A percentile compares a stretch with the other conserved stretches of the same genome.
Conservation (phyloP, 2,888 invertebrate genomes). For the Graphium colonna region DNA sequence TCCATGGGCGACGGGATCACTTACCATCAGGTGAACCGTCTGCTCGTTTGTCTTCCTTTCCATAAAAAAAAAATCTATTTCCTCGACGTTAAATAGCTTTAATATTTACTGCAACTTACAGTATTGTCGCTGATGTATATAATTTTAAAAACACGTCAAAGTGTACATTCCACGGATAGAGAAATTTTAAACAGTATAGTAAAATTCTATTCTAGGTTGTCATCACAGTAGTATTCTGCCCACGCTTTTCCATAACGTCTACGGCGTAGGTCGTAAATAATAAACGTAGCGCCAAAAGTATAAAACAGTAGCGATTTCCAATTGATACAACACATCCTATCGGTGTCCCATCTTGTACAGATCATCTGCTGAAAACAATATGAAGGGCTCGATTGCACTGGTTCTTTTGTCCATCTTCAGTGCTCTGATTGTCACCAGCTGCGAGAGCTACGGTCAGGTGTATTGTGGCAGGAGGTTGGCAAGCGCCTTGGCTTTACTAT, state of each 20-base stretch:
- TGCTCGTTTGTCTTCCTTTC: too few species aligned
- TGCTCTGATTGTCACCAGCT: neutral
- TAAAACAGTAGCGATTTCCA: conserved; percentile 1
- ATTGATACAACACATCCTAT: neutral
- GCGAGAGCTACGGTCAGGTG: conserved; percentile 23
- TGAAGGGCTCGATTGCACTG: neutral
- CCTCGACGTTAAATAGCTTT: too few species aligned
- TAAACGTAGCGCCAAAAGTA: neutral
- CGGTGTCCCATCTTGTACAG: neutral
- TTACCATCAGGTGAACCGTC: too few species aligned
- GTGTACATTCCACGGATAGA: too few species aligned
- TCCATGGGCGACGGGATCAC: too few species aligned
- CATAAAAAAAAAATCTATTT: too few species aligned
- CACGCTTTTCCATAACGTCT: neutral
- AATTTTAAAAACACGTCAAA: too few species aligned
- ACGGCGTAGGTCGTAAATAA: neutral
- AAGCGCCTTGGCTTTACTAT: conserved; percentile 28
- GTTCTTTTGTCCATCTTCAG: neutral
- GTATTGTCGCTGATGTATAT: too few species aligned
- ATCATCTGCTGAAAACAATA: neutral
- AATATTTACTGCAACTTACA: too few species aligned
- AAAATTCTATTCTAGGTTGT: too few species aligned
- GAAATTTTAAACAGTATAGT: too few species aligned
- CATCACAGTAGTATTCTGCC: too few species aligned
- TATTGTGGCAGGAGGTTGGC: conserved; percentile 34